Evolutionary conservation across 1,140 invertebrate genomes (phyloP), one percentile per base, ranked within the genome.

Genomic region (Euwallacea fornicatus): DNA sequence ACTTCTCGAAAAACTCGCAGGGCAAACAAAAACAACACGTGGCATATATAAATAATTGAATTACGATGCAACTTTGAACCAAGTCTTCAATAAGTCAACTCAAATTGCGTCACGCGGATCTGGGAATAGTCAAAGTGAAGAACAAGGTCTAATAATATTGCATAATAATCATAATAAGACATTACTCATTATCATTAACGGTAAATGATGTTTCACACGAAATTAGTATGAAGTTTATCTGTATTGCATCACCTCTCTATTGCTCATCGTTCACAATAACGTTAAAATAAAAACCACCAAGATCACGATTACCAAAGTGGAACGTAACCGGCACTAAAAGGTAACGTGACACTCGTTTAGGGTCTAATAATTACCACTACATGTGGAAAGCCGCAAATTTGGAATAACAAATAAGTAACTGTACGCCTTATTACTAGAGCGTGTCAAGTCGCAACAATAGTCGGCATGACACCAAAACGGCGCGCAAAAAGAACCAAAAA

Each of bases 131-230:
- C 21, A 33, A 33, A 33, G 21, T 33, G 21, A 33, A 33, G 16
- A 56, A 56, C 54, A 56, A 56, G 54, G 54, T 56, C 54, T 56
- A 33, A 33, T 4, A 33, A 33, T 33, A 1, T 33, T 33, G 21
- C 21, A 33, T 50, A 50, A 50, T 50, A 50, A 2, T 11, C 46
- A 15, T 15, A 15, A n/a, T n/a, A 9, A 13, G 16, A 15, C 6
- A 63, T 71, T 64, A 64, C 41, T 64, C 61, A 65, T 71, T 56
- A 64, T 70, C 69, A 71, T 65, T 65, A 71, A 66, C 68, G 46
- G 68, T 70, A 70, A 42, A 64, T 64, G 47, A 63, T 70, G 68
- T 54, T 59, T 71, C 62, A 71, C 53, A 64, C 21, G 21, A 44
- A 68, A 68, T 68, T 60, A 47, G 47, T 16, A 60, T 59, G 42